Evolutionary conservation across 2,113 vertebrate genomes (phyloP).

Genomic region (Megaceryle torquata): DNA sequence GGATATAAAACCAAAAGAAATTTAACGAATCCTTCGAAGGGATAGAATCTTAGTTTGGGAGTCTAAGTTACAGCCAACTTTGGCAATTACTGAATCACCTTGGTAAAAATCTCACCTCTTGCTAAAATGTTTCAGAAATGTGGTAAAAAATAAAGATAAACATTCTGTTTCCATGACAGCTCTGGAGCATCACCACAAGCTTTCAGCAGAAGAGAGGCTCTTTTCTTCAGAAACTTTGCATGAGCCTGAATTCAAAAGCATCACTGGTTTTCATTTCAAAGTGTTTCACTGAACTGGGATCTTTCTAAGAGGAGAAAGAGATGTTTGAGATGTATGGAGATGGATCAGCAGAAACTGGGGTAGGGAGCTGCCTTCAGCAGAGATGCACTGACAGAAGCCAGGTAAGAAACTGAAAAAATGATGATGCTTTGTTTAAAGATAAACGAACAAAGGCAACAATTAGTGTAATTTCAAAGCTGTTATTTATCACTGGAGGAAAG

Average conservation of each 20-base stretch:
- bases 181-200: not conserved
- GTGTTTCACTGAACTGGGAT: not conserved
- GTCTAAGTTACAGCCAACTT: not conserved
- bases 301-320: not conserved
- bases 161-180: not conserved
- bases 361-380: not conserved
- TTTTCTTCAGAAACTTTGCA: not conserved
- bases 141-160: not conserved
- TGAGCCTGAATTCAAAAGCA: not conserved
- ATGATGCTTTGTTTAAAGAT: not conserved
- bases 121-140: not conserved
- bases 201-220: not conserved
- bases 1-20: not conserved
- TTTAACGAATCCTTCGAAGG: not conserved
- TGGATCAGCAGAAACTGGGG: not conserved
- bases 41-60: not conserved
- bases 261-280: not conserved
- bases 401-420: not conserved
- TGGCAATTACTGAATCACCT: not conserved
- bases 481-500: not conserved
- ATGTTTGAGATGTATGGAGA: not conserved
- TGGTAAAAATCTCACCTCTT: not conserved
- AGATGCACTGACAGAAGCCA: not conserved
- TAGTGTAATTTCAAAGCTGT: not conserved
- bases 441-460: not conserved